phyloP scores from a whole-genome alignment of 2,888 invertebrate species.

The Lasioglossum zephyrum region DNA sequence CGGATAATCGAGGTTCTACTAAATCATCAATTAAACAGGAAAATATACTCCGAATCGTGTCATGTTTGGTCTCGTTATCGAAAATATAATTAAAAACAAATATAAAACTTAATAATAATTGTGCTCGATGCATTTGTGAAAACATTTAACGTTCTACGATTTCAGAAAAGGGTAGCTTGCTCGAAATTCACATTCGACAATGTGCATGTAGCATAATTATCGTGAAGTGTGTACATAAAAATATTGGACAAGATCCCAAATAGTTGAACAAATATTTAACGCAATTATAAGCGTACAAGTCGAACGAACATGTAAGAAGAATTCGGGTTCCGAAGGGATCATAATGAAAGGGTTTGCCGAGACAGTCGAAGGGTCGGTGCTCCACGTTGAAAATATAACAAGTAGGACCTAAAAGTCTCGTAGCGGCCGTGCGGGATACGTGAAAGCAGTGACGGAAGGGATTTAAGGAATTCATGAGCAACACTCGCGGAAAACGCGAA shows the following conservation, averaged over 20 bases:
- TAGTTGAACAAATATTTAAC: neutral
- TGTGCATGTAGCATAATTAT: neutral
- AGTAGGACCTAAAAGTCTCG: neutral
- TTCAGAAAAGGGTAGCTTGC: neutral
- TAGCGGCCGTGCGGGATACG: neutral
- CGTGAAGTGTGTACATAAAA: neutral
- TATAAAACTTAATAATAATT: neutral
- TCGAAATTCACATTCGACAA: neutral
- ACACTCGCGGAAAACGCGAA: slow-evolving; percentile 33
- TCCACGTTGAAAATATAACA: neutral
- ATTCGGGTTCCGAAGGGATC: neutral
- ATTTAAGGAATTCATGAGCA: slow-evolving; percentile 33
- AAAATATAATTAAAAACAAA: too few species aligned
- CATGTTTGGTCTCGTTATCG: too few species aligned
- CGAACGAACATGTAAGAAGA: neutral
- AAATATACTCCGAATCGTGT: neutral
- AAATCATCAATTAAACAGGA: neutral
- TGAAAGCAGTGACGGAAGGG: slow-evolving; percentile 1
- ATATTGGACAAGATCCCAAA: neutral
- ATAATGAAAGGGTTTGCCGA: neutral
- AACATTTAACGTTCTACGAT: neutral
- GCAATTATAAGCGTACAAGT: neutral
- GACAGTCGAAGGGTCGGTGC: neutral
- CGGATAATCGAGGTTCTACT: neutral
- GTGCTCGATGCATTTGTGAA: neutral